These are phyloP conservation scores for Microtus oregoni DNA, from an alignment of 2,113 vertebrate genomes.

Conservation along the genomic window DNA sequence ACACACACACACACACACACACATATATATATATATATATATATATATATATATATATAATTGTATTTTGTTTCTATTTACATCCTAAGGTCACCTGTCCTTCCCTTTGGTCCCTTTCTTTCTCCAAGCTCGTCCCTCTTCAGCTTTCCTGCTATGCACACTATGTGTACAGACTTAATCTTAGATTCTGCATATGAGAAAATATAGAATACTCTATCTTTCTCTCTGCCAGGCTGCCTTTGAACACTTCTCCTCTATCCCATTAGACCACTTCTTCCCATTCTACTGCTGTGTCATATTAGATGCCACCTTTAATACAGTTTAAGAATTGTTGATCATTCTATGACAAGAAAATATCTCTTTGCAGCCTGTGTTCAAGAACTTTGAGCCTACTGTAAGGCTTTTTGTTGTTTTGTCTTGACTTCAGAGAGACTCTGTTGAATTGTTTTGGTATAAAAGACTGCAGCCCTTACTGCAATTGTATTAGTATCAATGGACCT, in stretches of 20 bases:
- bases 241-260: background rate
- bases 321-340: conserved; percentile 33
- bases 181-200: background rate
- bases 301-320: background rate
- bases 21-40: background rate
- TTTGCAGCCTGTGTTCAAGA: background rate
- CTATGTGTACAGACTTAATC: background rate
- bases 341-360: conserved; percentile 28
- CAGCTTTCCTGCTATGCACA: background rate
- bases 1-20: too few relatives aligned
- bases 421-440: background rate
- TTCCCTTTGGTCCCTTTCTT: background rate
- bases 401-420: background rate
- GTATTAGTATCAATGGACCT: background rate
- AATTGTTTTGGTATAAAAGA: background rate
- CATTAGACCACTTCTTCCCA: background rate
- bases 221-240: background rate
- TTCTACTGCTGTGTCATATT: background rate
- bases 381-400: background rate
- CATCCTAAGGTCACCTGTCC: background rate
- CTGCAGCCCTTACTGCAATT: background rate
- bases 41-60: background rate
- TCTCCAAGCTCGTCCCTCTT: background rate
- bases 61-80: background rate
- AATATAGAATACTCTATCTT: background rate